These are phyloP conservation scores for Ridgeia piscesae DNA, from an alignment of 1,140 invertebrate genomes.

Conservation along the genomic window DNA sequence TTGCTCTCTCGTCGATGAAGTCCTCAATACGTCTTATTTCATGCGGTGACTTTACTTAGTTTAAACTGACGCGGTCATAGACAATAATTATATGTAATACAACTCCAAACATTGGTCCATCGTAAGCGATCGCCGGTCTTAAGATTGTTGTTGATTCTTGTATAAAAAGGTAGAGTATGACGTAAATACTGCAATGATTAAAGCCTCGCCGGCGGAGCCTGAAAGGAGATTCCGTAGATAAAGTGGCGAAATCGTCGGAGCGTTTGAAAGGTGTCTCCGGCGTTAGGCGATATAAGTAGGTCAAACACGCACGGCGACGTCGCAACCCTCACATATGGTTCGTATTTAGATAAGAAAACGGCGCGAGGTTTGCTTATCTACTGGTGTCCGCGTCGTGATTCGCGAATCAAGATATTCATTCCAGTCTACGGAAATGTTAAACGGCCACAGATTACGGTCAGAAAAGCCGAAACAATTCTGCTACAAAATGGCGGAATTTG, in stretches of 20 bases:
- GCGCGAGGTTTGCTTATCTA: not conserved
- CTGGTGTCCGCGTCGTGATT: not conserved
- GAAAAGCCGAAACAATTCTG: not conserved
- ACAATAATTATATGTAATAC: not conserved
- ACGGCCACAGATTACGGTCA: not conserved
- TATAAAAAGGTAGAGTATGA: not conserved
- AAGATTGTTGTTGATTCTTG: not conserved
- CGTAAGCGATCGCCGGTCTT: not conserved
- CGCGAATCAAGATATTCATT: not conserved
- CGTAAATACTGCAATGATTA: not conserved
- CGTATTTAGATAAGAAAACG: not conserved
- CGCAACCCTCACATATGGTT: not conserved
- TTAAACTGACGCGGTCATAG: not conserved
- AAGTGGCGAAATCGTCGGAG: not conserved
- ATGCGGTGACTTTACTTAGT: not conserved
- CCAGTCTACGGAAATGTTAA: not conserved
- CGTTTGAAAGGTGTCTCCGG: not conserved
- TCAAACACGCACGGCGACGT: not conserved
- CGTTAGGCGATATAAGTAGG: not conserved
- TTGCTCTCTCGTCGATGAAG: not conserved
- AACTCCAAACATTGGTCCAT: not conserved
- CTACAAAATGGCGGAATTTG: not conserved
- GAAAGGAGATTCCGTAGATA: not conserved
- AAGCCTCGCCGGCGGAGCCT: not conserved
- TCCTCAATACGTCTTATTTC: not conserved